Evolutionary conservation across 2,113 vertebrate species (phyloP).

Genomic region (Monopterus albus): DNA sequence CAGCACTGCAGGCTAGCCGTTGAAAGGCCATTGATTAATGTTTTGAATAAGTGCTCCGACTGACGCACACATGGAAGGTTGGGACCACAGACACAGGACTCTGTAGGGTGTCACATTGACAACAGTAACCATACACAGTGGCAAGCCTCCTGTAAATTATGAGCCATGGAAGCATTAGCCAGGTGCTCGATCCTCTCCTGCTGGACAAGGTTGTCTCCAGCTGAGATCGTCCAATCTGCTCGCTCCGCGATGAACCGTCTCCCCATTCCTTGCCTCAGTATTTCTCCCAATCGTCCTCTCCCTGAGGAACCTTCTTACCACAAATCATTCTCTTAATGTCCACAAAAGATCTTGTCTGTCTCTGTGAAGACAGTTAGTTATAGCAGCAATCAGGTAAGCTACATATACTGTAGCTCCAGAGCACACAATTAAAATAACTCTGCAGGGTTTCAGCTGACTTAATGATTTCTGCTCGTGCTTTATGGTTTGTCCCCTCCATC

Average conservation of each 20-base stretch:
- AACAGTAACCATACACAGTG: slow-evolving; percentile 54
- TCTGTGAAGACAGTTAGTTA: slow-evolving; percentile 65
- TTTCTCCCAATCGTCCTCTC: slow-evolving; percentile 35
- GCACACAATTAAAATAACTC: slow-evolving; percentile 73
- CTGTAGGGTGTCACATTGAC: slow-evolving; percentile 65
- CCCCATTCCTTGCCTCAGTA: slow-evolving; percentile 22
- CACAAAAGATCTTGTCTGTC: slow-evolving; percentile 60
- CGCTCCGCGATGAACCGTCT: slow-evolving; percentile 32
- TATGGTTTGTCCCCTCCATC: slow-evolving; percentile 74
- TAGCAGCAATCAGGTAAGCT: slow-evolving; percentile 70
- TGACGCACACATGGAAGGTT: slow-evolving; percentile 70
- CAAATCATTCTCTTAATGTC: slow-evolving; percentile 71
- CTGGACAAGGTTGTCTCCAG: slow-evolving; percentile 60
- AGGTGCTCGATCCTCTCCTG: slow-evolving; percentile 75
- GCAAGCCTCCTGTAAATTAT: slow-evolving; percentile 64
- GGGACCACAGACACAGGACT: slow-evolving; percentile 42
- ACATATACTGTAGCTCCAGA: slow-evolving; percentile 54
- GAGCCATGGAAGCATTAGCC: slow-evolving; percentile 78
- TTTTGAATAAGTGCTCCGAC: slow-evolving; percentile 69
- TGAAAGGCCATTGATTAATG: slow-evolving; percentile 69
- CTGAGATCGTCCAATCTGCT: slow-evolving; percentile 64
- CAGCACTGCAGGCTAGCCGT: slow-evolving; percentile 8
- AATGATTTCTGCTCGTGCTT: slow-evolving; percentile 73
- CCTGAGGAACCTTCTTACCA: slow-evolving; percentile 49
- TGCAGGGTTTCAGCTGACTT: slow-evolving; percentile 72